Base-by-base conservation (phyloP, 2,888 invertebrate genomes). In the Orthonevra nobilis region DNA sequence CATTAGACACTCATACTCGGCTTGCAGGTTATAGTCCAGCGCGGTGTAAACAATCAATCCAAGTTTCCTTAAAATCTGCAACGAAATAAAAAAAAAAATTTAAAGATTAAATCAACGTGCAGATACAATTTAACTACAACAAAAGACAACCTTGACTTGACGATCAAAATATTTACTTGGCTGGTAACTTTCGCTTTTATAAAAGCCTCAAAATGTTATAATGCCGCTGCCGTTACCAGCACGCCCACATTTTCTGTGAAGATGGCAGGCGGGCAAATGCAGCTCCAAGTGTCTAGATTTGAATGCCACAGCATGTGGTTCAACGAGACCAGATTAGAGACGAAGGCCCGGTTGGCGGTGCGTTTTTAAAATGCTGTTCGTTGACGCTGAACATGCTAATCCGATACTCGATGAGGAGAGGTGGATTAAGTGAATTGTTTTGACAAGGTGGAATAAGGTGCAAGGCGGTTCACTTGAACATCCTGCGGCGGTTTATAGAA, bases 11-110 rank as follows among this genome's bases (percentile, higher is more conserved):
- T 97, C 97, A 89, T 97, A 96, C 81, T 95, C 94, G 84, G 94
- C 94, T 38, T 92, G 92, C 85, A 95, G 92, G 83, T 96, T 95
- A 89, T 94, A 96, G 90, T 98, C 97, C 88, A 98, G 90, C 32
- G 97, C 96, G 84, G 93, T 92, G 90, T 96, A 98, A 83, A 97
- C 93, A 83, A 95, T 92, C 84, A 94, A 90, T 40, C 97, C 98
- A 85, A 98, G 89, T 83, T 93, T 93, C 81, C 93, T 92, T 83
- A 96, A 92, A 86, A 95, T 90, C 96, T 96, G 91, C 1, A 91
- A 91, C 85, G 88, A 74, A 50, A 82, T 81, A 64, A 50, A 54
- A 75, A 61, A 20, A 40, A 32, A 38, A 36, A n/a, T n/a, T n/a
- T n/a, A 26, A 36, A 52, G 20, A 36, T 54, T 46, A 23, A 23